These are phyloP conservation scores for Campylomormyrus numenius DNA, from an alignment of 2,113 vertebrate genomes.

Conservation along the genomic window DNA sequence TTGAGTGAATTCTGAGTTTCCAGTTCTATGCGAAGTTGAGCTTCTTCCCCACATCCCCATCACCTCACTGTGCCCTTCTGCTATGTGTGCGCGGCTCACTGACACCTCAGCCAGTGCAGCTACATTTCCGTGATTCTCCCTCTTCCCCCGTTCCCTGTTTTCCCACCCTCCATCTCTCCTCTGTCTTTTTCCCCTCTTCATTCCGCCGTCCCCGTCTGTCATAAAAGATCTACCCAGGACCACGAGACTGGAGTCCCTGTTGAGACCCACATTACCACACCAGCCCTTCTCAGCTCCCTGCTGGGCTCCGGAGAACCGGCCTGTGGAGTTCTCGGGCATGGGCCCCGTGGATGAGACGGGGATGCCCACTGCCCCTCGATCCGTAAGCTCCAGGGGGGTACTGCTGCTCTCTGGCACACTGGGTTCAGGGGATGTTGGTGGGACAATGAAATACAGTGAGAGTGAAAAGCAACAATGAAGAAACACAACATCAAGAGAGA, in stretches of 20 bases:
- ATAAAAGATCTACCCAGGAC: neutral
- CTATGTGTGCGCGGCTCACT: neutral
- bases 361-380: conserved; percentile 93
- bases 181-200: neutral
- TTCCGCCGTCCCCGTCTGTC: neutral
- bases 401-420: too few relatives aligned
- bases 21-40: neutral
- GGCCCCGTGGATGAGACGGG: conserved; percentile 90
- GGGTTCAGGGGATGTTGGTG: neutral
- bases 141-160: neutral
- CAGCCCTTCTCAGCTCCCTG: neutral
- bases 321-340: conserved; percentile 85
- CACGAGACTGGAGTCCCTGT: neutral
- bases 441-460: neutral
- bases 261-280: neutral
- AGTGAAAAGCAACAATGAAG: too few relatives aligned
- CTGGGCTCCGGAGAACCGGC: conserved; percentile 59
- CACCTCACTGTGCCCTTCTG: neutral
- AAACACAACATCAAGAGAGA: too few relatives aligned
- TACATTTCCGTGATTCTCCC: neutral
- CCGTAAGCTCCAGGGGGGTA: conserved; percentile 58
- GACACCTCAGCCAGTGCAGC: neutral
- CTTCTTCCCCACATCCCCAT: neutral
- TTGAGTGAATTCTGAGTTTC: neutral
- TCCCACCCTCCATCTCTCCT: neutral